phyloP scores from a whole-genome alignment of 2,888 invertebrate genomes.

The Ornithoptera alexandrae region DNA sequence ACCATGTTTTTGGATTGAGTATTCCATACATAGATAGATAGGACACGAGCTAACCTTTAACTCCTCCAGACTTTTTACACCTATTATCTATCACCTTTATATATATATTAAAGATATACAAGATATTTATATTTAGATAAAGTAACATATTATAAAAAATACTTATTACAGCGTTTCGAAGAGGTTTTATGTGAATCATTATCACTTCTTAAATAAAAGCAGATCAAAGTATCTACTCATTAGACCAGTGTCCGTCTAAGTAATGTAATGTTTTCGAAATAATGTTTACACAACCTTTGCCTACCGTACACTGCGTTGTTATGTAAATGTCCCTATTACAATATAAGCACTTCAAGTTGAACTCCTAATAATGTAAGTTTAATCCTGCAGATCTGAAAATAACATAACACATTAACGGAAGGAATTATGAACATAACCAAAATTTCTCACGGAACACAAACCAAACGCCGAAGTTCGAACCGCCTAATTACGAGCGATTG shows the following conservation, averaged over 20 bases:
- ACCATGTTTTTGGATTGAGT: too few species aligned
- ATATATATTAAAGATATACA: too few species aligned
- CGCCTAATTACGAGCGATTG: slow-evolving; percentile 51
- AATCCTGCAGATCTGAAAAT: slow-evolving; percentile 14
- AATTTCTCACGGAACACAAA: slow-evolving; percentile 24
- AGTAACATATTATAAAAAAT: too few species aligned
- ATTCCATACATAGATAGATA: too few species aligned
- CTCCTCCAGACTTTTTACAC: too few species aligned
- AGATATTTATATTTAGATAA: too few species aligned
- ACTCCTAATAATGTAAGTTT: slow-evolving; percentile 1
- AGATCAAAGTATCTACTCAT: too few species aligned
- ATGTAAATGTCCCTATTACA: not conserved
- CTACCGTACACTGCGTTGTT: not conserved
- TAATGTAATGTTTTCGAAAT: not conserved
- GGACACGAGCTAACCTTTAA: too few species aligned
- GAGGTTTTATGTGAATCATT: too few species aligned
- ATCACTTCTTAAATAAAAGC: too few species aligned
- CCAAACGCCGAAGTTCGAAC: slow-evolving; percentile 37
- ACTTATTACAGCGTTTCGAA: too few species aligned
- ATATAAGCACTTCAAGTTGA: not conserved
- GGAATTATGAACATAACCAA: slow-evolving; percentile 24
- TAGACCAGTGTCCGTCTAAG: not conserved
- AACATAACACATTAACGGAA: slow-evolving; percentile 16
- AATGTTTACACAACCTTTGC: not conserved
- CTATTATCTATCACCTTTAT: too few species aligned